Evolutionary conservation across 2,797 vertebrate genomes (phyloP), one percentile per base, ranked within the genome.

Genomic region (Buphagus erythrorhynchus): DNA sequence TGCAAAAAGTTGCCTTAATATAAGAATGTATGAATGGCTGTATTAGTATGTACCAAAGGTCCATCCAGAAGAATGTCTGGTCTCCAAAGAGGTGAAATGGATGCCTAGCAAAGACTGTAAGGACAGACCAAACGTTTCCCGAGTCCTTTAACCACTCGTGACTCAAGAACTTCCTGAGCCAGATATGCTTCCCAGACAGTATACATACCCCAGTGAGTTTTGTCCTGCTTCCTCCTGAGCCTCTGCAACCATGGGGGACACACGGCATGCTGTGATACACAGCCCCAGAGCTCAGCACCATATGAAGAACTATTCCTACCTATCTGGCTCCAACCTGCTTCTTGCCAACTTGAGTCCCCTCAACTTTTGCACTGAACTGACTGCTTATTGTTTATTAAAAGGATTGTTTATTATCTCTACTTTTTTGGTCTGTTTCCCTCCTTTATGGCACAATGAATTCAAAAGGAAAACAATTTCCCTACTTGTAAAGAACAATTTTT

Each of bases 211-310:
- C 55, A 22, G 35, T 1, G 13, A 65, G 54, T 38, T 31, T 19
- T 13, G 33, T 25, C 16, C 31, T 65, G 19, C 31, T 72, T 78
- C 25, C 62, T 74, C 54, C 46, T 45, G 49, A 57, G 77, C 49
- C 57, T 49, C 45, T 45, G 51, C n/a, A 67, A 25, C 13, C 0
- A 1, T 12, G 17, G 1, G 6, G 61, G 25, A 28, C 25, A 11
- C 17, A 4, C 1, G 7, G 40, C 25, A 29, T 4, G 31, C 22
- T 38, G 19, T 0, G 0, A 33, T 3, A 31, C 3, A 6, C 45
- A 71, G 55, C 40, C 40, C 40, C 40, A 40, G 40, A 40, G 15
- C 31, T 65, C 51, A 13, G n/a, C 0, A 3, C 29, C 13, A 3
- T 1, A 15, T 1, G 11, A 58, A 33, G 35, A 86, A 31, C 25